These are phyloP conservation scores for Morinoia aosen DNA, from an alignment of 2,888 invertebrate species.

Conservation along the genomic window DNA sequence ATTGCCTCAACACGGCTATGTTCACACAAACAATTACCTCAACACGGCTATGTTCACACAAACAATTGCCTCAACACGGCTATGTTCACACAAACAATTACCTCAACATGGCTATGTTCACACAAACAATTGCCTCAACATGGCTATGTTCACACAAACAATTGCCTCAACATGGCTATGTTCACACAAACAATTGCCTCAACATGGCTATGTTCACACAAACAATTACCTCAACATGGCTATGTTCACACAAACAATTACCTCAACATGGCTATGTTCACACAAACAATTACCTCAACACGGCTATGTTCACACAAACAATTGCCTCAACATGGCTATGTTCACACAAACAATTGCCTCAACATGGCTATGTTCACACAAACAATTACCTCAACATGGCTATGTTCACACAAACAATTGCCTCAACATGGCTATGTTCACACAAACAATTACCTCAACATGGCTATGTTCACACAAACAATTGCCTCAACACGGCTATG, in stretches of 20 bases:
- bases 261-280: background rate
- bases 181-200: background rate
- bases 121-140: background rate
- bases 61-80: no score
- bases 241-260: background rate
- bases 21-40: background rate
- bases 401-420: background rate
- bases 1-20: background rate
- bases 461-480: background rate
- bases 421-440: background rate
- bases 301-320: background rate
- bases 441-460: background rate
- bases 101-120: background rate
- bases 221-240: background rate
- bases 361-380: background rate
- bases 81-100: background rate
- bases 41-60: background rate
- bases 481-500: background rate
- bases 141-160: background rate
- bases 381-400: background rate
- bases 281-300: no score
- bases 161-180: background rate
- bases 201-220: background rate
- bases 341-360: no score
- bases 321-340: background rate